phyloP scores from a whole-genome alignment of 1,140 invertebrate species.

The Idris sp. region DNA sequence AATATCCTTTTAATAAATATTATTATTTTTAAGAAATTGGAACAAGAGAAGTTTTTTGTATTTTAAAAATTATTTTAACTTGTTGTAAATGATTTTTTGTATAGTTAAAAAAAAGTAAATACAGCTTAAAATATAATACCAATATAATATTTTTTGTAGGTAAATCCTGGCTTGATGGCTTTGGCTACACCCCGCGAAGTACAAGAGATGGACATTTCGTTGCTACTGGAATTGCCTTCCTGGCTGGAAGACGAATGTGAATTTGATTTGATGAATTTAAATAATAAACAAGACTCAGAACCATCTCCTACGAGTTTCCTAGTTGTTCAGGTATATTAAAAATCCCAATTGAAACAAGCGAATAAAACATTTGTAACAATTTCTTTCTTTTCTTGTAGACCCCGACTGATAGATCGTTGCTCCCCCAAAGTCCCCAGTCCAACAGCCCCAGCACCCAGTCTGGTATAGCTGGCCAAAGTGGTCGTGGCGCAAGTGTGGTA shows the following conservation, averaged over 20 bases:
- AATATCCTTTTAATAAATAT: too few relatives aligned
- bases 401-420: constrained; percentile 84
- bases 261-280: constrained; percentile 93
- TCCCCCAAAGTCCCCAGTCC: constrained; percentile 76
- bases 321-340: constrained; percentile 86
- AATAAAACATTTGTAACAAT: neutral
- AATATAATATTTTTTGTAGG: too few relatives aligned
- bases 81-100: too few relatives aligned
- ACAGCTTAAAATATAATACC: too few relatives aligned
- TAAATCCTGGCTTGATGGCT: constrained; percentile 89
- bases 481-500: constrained; percentile 92
- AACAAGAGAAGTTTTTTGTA: too few relatives aligned
- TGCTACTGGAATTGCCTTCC: constrained; percentile 90
- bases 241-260: constrained; percentile 98
- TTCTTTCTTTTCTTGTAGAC: constrained; percentile 71
- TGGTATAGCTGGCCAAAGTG: constrained; percentile 88
- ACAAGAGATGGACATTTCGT: constrained; percentile 97
- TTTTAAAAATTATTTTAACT: too few relatives aligned
- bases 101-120: too few relatives aligned
- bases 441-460: constrained; percentile 82
- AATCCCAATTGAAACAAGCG: too few relatives aligned
- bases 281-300: constrained; percentile 88
- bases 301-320: constrained; percentile 89
- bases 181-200: constrained; percentile 97
- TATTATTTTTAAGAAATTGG: too few relatives aligned